Evolutionary conservation across 2,113 vertebrate species (phyloP).

Genomic region (Hymenochirus boettgeri): DNA sequence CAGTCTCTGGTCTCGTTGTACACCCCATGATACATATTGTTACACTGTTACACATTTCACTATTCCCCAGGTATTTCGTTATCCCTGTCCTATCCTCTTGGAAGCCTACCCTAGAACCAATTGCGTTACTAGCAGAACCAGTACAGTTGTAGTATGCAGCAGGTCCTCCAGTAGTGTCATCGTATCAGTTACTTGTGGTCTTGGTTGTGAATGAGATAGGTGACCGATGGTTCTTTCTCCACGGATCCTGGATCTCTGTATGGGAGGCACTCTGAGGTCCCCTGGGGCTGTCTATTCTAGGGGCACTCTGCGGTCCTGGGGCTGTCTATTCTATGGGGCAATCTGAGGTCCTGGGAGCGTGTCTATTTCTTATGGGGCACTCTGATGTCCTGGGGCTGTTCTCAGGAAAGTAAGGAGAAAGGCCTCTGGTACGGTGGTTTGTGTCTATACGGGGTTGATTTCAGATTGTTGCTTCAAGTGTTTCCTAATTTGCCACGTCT

Average conservation of each 20-base stretch:
- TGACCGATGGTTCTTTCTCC: too few relatives aligned
- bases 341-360: not conserved
- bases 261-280: constrained; percentile 11
- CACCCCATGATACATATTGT: too few relatives aligned
- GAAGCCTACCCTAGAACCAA: too few relatives aligned
- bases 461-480: not conserved
- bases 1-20: too few relatives aligned
- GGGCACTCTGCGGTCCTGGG: not conserved
- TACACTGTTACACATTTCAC: too few relatives aligned
- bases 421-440: not conserved
- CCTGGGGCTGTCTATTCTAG: too few relatives aligned
- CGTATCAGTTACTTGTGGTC: not conserved
- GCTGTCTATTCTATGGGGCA: not conserved
- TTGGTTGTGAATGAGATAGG: too few relatives aligned
- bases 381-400: too few relatives aligned
- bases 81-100: too few relatives aligned
- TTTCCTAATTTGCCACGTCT: constrained; percentile 25
- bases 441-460: not conserved
- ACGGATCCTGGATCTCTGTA: too few relatives aligned
- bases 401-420: not conserved
- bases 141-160: not conserved
- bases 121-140: constrained; percentile 5
- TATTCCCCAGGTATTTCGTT: too few relatives aligned
- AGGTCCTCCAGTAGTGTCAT: not conserved
- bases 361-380: not conserved